Percentiles rank a stretch among this genome's conserved stretches.
Evolutionary conservation across 2,888 invertebrate species (phyloP).

Genomic region (Campoplex capitator): DNA sequence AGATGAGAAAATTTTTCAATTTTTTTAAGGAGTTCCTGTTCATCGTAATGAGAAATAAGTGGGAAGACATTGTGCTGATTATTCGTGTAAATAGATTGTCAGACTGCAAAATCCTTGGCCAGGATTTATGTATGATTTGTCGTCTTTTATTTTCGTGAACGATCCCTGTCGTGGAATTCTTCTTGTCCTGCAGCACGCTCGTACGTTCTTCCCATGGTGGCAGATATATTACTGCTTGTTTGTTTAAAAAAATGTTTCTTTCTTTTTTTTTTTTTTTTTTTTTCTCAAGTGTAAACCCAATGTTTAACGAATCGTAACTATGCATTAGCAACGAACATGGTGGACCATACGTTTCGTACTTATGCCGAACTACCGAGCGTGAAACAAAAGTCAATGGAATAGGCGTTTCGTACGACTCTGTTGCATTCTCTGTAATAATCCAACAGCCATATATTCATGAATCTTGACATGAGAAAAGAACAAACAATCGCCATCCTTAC

Average conservation of each 20-base stretch:
- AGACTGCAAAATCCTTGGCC: not conserved
- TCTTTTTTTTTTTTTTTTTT: not conserved
- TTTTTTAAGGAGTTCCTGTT: not conserved
- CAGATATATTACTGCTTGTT: not conserved
- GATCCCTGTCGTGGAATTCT: constrained; percentile 28
- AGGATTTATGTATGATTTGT: constrained; percentile 8
- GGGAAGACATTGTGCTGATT: not conserved
- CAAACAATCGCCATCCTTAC: not conserved
- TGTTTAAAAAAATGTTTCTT: not conserved
- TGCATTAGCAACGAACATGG: constrained; percentile 41
- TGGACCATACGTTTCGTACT: constrained; percentile 33
- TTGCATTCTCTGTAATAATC: constrained; percentile 2
- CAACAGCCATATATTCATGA: not conserved
- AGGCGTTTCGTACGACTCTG: constrained; percentile 7
- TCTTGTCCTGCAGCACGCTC: not conserved
- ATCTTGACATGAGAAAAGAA: not conserved
- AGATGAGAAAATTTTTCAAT: not conserved
- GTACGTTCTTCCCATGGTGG: not conserved
- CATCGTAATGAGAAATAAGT: not conserved
- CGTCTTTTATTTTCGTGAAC: constrained; percentile 24
- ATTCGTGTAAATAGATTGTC: not conserved
- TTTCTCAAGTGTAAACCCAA: constrained; percentile 8
- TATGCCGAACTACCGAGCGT: constrained; percentile 37
- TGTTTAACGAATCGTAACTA: constrained; percentile 57
- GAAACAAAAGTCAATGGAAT: constrained; percentile 22